Percentiles rank a stretch among this genome's conserved stretches.
These are phyloP conservation scores for Catharus minimus DNA, from an alignment of 2,113 vertebrate species.

Conservation along the genomic window DNA sequence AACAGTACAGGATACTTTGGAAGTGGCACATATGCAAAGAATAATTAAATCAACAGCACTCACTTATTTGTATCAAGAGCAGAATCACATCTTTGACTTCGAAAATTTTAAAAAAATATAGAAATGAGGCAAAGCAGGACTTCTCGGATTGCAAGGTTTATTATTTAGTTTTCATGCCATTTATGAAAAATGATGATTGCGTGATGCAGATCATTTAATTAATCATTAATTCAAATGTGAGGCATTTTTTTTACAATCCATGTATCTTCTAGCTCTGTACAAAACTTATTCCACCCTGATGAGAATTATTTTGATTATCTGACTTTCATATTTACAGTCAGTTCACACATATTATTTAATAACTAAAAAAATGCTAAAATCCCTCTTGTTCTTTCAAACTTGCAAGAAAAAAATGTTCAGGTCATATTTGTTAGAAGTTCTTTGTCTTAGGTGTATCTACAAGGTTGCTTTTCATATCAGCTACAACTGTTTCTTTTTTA, in stretches of 20 bases:
- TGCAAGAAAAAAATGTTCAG: background rate
- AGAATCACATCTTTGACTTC: background rate
- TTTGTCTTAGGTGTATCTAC: background rate
- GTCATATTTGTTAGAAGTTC: background rate
- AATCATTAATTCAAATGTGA: background rate
- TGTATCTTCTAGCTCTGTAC: background rate
- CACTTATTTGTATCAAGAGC: background rate
- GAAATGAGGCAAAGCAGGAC: background rate
- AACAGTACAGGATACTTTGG: background rate
- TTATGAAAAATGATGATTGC: background rate
- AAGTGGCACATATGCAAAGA: background rate
- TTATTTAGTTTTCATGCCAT: background rate
- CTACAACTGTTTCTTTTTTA: background rate
- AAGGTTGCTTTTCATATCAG: background rate
- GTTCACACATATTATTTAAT: background rate
- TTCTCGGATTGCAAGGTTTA: background rate
- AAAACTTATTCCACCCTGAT: background rate
- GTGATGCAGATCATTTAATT: background rate
- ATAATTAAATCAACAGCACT: background rate
- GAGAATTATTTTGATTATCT: background rate
- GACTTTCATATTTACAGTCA: background rate
- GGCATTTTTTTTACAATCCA: background rate
- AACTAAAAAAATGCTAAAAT: background rate
- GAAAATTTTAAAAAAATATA: background rate
- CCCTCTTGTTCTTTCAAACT: background rate